Conservation (phyloP, 2,113 vertebrate species). For the Garra rufa region DNA sequence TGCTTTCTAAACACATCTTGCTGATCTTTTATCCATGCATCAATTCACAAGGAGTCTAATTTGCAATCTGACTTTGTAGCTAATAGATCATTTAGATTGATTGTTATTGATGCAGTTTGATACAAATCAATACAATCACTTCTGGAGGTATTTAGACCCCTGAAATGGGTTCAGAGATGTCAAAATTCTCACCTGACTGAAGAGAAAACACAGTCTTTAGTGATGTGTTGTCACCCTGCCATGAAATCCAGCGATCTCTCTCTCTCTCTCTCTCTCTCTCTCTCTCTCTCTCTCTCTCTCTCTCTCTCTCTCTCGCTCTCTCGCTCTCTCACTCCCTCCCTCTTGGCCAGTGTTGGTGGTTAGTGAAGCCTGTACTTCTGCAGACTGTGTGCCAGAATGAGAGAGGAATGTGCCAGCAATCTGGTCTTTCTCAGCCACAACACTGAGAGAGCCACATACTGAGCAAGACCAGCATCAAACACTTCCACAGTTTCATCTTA, state of each 20-base stretch:
- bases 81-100: background rate
- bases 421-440: constrained; percentile 37
- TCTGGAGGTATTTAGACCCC: background rate
- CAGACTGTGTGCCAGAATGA: constrained; percentile 28
- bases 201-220: constrained; percentile 8
- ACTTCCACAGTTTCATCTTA: constrained; percentile 5
- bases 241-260: constrained; percentile 28
- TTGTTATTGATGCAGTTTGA: background rate
- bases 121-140: background rate
- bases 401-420: constrained; percentile 28
- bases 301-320: background rate
- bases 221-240: constrained; percentile 26
- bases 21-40: background rate
- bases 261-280: background rate
- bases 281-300: background rate
- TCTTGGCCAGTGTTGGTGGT: background rate
- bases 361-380: constrained; percentile 27
- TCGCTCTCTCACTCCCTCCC: background rate
- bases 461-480: constrained; percentile 30
- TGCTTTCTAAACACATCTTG: background rate
- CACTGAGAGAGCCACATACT: constrained; percentile 17
- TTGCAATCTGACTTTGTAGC: background rate
- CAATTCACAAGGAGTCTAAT: background rate
- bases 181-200: constrained; percentile 28
- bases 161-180: background rate